Evolutionary conservation across 2,888 invertebrate species (phyloP).

Genomic region (Clistopyga incitator): DNA sequence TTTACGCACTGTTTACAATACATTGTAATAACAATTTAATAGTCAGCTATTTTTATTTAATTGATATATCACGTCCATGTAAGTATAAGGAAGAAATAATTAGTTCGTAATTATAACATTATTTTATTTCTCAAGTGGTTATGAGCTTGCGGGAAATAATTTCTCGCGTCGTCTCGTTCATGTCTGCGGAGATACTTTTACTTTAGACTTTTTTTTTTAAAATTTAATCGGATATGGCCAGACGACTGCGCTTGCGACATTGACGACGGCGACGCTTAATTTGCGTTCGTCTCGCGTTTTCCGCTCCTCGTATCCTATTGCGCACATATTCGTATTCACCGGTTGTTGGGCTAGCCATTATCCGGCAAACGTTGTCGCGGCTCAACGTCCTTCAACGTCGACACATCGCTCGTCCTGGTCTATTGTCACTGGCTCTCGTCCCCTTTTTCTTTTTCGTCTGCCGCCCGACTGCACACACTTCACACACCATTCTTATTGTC

Average conservation of each 20-base stretch:
- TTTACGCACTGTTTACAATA: slow-evolving; percentile 1
- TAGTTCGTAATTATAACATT: neutral
- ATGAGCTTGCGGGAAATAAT: neutral
- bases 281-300: slow-evolving; percentile 69
- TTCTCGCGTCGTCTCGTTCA: neutral
- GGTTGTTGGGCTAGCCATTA: slow-evolving; percentile 48
- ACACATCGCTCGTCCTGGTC: slow-evolving; percentile 67
- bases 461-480: slow-evolving; percentile 29
- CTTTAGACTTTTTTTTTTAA: neutral
- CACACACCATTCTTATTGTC: slow-evolving; percentile 20
- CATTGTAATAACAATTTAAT: slow-evolving; percentile 26
- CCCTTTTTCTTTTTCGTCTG: slow-evolving; percentile 29
- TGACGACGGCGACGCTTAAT: slow-evolving; percentile 64
- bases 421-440: slow-evolving; percentile 57
- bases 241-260: slow-evolving; percentile 35
- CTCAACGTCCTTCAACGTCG: slow-evolving; percentile 58
- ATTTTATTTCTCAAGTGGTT: neutral
- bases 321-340: slow-evolving; percentile 57
- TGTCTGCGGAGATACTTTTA: neutral
- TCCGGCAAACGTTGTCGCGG: slow-evolving; percentile 47
- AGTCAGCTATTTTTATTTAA: neutral
- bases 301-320: slow-evolving; percentile 48
- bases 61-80: neutral
- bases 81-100: neutral
- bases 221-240: slow-evolving; percentile 5